A percentile compares a stretch with the other conserved stretches of the same genome.
phyloP scores from a whole-genome alignment of 2,797 vertebrate species.

The Rhincodon typus region DNA sequence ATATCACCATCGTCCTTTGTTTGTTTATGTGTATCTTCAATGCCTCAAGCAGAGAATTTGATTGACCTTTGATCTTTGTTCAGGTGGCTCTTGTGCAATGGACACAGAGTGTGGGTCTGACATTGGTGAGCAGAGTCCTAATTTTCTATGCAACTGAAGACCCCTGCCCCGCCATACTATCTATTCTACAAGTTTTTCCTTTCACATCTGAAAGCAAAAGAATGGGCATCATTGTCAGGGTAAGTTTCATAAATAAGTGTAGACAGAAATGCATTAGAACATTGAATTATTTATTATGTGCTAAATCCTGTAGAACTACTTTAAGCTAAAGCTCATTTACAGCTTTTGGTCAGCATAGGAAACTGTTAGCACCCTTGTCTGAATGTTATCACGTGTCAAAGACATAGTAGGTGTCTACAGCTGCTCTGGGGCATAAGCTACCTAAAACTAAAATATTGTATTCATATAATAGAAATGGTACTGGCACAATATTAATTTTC shows the following conservation, averaged over 20 bases:
- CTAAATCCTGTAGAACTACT: background rate
- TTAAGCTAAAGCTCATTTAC: background rate
- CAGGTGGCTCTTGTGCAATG: constrained; percentile 88
- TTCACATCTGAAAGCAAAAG: constrained; percentile 97
- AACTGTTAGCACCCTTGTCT: background rate
- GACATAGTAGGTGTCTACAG: background rate
- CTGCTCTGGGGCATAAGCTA: background rate
- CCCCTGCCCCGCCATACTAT: too few species aligned
- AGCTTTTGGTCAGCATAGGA: background rate
- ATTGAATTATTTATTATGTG: background rate
- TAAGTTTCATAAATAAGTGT: constrained; percentile 47
- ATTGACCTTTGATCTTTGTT: constrained; percentile 41
- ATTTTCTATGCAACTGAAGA: constrained; percentile 91
- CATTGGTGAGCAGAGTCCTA: constrained; percentile 88
- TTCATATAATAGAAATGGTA: background rate
- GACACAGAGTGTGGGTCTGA: constrained; percentile 92
- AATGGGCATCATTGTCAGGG: constrained; percentile 93
- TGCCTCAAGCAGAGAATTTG: constrained; percentile 34
- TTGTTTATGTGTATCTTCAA: constrained; percentile 30
- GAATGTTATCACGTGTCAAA: background rate
- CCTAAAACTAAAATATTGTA: background rate
- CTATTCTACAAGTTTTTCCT: constrained; percentile 93
- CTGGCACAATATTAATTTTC: too few species aligned
- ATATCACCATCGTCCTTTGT: constrained; percentile 6
- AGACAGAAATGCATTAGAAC: background rate